Evolutionary conservation across 53 echinoderm and acorn worm genomes (phyloP).

Genomic region (Zoroaster sp.): DNA sequence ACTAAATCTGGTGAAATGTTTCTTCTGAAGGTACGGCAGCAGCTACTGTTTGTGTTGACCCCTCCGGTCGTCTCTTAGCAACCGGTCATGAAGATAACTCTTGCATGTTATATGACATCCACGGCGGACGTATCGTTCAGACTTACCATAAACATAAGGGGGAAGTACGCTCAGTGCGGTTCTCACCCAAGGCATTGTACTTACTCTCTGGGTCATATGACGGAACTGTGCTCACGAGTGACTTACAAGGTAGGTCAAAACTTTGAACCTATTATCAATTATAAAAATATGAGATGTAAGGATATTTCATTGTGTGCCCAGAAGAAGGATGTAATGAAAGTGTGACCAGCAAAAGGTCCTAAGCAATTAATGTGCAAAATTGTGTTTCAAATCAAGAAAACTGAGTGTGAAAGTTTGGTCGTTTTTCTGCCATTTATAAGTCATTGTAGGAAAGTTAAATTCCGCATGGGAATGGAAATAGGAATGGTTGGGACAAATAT

Average conservation of each 20-base stretch:
- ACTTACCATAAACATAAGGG: constrained; percentile 80
- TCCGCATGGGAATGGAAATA: no score
- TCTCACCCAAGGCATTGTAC: constrained; percentile 87
- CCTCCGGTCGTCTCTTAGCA: constrained; percentile 86
- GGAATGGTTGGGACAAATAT: no score
- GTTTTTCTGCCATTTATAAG: no score
- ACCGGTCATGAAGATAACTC: constrained; percentile 90
- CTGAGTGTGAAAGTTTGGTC: no score
- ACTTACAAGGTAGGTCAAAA: constrained; percentile 81
- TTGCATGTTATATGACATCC: constrained; percentile 92
- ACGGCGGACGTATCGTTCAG: constrained; percentile 90
- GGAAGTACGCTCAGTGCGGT: constrained; percentile 84
- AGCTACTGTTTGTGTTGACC: constrained; percentile 91
- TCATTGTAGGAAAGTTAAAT: no score
- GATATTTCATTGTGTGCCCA: no score
- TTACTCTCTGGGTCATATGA: constrained; percentile 96
- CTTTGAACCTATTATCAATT: no score
- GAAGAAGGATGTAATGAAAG: no score
- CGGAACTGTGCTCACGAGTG: constrained; percentile 74
- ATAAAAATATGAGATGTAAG: no score
- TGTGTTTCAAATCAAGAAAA: no score
- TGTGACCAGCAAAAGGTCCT: no score
- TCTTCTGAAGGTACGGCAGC: constrained; percentile 69
- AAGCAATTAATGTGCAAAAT: no score
- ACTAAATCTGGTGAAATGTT: neutral